phyloP scores from a whole-genome alignment of 1,140 invertebrate species.

The Macrobrachium rosenbergii region DNA sequence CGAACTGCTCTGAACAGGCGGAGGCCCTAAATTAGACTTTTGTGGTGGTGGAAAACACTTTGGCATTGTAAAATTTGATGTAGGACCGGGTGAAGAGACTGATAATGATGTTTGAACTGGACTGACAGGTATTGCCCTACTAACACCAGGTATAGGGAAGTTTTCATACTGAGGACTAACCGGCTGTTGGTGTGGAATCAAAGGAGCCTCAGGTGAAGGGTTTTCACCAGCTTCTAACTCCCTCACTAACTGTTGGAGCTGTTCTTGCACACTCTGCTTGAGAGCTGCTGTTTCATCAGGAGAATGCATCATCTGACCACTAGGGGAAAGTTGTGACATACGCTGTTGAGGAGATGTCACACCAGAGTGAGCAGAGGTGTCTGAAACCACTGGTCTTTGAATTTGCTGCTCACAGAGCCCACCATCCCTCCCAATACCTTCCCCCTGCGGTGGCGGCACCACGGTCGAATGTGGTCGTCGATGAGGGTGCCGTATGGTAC shows the following conservation, averaged over 20 bases:
- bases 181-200: not conserved
- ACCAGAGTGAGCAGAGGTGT: conserved; percentile 31
- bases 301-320: conserved; percentile 10
- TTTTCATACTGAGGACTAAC: not conserved
- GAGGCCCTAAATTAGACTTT: no score
- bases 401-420: conserved; percentile 64
- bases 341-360: not conserved
- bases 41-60: no score
- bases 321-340: conserved; percentile 38
- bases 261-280: conserved; percentile 61
- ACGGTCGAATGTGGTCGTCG: conserved; percentile 58
- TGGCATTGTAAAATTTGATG: no score
- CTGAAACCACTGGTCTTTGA: conserved; percentile 14
- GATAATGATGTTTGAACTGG: not conserved
- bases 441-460: conserved; percentile 59
- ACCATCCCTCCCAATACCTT: conserved; percentile 66
- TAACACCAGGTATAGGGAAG: not conserved
- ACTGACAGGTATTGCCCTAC: no score
- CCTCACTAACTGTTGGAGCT: conserved; percentile 60
- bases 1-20: no score
- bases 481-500: conserved; percentile 37
- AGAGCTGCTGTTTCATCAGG: conserved; percentile 35
- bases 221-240: conserved; percentile 60
- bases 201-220: not conserved
- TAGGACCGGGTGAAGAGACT: not conserved